Conservation (phyloP, 2,888 invertebrate genomes). For the Bhutanitis thaidina region DNA sequence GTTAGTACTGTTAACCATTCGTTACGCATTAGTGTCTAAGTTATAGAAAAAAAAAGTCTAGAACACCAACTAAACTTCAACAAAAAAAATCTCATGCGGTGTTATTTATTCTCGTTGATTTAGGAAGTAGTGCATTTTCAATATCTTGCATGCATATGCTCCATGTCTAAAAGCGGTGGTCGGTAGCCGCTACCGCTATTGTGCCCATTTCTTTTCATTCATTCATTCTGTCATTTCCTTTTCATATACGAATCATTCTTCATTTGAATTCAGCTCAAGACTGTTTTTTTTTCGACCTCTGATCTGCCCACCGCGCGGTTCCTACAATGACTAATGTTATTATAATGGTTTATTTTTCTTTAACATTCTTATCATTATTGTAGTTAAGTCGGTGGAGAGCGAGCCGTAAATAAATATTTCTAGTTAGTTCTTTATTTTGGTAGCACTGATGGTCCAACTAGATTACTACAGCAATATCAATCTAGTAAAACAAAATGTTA, state of each 20-base stretch:
- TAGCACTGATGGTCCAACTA: no score
- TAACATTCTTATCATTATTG: constrained; percentile 74
- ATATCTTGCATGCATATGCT: constrained; percentile 24
- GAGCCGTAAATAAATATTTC: constrained; percentile 1
- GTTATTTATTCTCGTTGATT: no score
- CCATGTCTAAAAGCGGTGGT: constrained; percentile 59
- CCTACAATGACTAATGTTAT: constrained; percentile 70
- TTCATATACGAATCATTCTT: constrained; percentile 78
- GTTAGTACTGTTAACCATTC: no score
- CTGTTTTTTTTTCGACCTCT: constrained; percentile 65
- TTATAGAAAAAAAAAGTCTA: no score
- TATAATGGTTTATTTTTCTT: constrained; percentile 79
- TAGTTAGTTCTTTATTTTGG: neutral
- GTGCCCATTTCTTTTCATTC: constrained; percentile 54
- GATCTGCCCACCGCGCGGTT: constrained; percentile 75
- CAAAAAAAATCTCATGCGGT: no score
- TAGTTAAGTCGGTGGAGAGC: constrained; percentile 37
- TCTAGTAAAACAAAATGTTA: no score
- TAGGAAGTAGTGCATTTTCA: neutral
- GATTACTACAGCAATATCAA: no score
- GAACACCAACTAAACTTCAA: no score
- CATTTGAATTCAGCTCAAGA: constrained; percentile 69
- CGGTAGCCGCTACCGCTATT: constrained; percentile 63
- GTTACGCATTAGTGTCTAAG: no score
- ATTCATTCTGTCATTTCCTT: constrained; percentile 78